These are phyloP conservation scores for Chalcis sispes DNA, from an alignment of 2,888 invertebrate species.

Conservation along the genomic window DNA sequence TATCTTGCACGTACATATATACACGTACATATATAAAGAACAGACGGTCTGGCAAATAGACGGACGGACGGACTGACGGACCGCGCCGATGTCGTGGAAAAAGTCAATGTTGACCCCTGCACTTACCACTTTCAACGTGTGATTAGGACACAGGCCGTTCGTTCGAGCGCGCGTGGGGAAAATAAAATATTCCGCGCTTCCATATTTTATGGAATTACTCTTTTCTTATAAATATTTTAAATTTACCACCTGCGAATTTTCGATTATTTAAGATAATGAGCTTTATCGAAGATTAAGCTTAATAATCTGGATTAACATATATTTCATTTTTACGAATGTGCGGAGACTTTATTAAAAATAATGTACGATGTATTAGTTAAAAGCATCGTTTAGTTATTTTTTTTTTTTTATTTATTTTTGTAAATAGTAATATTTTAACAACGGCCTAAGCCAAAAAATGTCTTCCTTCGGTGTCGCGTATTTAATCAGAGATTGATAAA, in stretches of 20 bases:
- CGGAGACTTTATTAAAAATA: no score
- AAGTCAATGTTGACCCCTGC: slow-evolving; percentile 27
- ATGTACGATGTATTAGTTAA: no score
- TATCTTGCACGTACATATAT: slow-evolving; percentile 11
- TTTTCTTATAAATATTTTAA: background rate
- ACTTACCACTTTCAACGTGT: slow-evolving; percentile 34
- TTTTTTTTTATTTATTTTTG: no score
- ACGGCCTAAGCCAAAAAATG: no score
- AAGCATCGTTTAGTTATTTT: no score
- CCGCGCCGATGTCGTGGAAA: background rate
- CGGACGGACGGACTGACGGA: background rate
- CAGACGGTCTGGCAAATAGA: background rate
- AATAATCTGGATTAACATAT: no score
- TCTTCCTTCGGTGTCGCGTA: no score
- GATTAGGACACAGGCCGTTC: slow-evolving; percentile 44
- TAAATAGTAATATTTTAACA: no score
- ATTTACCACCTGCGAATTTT: background rate
- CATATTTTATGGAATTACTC: background rate
- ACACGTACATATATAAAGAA: background rate
- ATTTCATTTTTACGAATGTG: no score
- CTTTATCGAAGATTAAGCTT: no score
- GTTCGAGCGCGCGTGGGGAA: slow-evolving; percentile 6
- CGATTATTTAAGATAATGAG: no score
- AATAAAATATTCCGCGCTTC: slow-evolving; percentile 19
- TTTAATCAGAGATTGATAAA: no score